Percentiles rank a stretch among this genome's conserved stretches.
phyloP scores from a whole-genome alignment of 1,140 invertebrate species.

The Lasioglossum albipes region DNA sequence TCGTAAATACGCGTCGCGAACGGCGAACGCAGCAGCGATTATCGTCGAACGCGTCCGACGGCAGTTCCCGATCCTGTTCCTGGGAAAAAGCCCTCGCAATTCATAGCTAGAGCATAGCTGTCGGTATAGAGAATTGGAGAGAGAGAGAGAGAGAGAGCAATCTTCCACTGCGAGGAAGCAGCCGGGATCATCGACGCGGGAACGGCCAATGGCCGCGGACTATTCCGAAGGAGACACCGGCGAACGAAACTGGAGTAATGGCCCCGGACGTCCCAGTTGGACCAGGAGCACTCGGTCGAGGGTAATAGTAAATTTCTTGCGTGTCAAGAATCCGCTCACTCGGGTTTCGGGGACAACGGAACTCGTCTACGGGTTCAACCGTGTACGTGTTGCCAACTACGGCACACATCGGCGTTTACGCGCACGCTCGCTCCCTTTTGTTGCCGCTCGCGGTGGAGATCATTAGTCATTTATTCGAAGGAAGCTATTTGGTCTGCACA shows the following conservation, averaged over 20 bases:
- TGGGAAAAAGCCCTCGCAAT: background rate
- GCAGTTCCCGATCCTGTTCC: background rate
- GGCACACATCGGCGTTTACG: background rate
- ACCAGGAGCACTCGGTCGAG: conserved; percentile 6
- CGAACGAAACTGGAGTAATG: conserved; percentile 31
- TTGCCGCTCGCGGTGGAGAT: too few species aligned
- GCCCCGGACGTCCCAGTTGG: conserved; percentile 30
- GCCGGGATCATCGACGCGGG: background rate
- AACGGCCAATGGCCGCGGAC: background rate
- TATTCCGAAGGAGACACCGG: background rate
- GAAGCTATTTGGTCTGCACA: too few species aligned
- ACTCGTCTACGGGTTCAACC: background rate
- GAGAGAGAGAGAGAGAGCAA: too few species aligned
- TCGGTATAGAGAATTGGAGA: too few species aligned
- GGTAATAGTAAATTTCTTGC: conserved; percentile 33
- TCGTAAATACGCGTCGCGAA: conserved; percentile 4
- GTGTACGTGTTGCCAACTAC: background rate
- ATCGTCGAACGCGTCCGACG: conserved; percentile 5
- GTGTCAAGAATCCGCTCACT: conserved; percentile 5
- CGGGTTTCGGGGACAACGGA: background rate
- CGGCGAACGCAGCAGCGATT: conserved; percentile 4
- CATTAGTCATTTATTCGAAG: too few species aligned
- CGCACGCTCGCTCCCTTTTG: too few species aligned
- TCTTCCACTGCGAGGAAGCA: background rate
- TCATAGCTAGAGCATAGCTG: background rate